Base-by-base conservation (phyloP, 2,113 vertebrate genomes). In the Verasper variegatus region DNA sequence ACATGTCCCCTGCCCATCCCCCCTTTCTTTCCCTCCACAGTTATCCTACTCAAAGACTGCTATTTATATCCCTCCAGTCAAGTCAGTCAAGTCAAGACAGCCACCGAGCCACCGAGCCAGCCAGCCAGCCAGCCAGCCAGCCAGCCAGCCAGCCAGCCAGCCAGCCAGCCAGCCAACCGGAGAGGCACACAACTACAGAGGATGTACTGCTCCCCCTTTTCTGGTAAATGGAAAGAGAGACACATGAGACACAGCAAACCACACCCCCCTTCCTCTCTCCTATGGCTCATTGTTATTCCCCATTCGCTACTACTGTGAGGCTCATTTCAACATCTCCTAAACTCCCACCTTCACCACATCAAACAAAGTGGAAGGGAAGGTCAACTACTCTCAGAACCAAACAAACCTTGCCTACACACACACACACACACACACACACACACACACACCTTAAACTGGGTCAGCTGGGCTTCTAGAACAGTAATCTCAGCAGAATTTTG, bases 1-100 rank as follows among this genome's bases (percentile, higher is more conserved):
- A 81, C 82, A 86, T 80, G 85, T 80, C 80, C 45, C 61, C 18
- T n/a, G 2, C 64, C 68, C 86, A 27, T 10, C 37, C 68, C 35
- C 35, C 55, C 55, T 74, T 81, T 67, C 75, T 82, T 75, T 84
- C 67, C 83, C 81, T 89, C 81, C 83, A 84, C 90, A 91, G 89
- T 88, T 90, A 91, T 92, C 90, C 90, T 91, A 91, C 89, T 92
- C 90, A 93, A 90, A 91, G 88, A 81, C 86, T 63, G 82, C 92
- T 93, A 93, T 93, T 93, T 94, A 93, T 93, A 94, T 87, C 92
- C 63, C 84, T 83, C 78, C 88, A 86, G 85, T 90, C 83, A 86
- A 91, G 85, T 87, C 89, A 89, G 85, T 91, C 85, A 90, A 88
- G 86, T 87, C 86, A 91, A 91, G 80, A 80, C 59, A 85, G 27